Conservation (phyloP, 2,888 invertebrate species). For the Drosophila anomelani region DNA sequence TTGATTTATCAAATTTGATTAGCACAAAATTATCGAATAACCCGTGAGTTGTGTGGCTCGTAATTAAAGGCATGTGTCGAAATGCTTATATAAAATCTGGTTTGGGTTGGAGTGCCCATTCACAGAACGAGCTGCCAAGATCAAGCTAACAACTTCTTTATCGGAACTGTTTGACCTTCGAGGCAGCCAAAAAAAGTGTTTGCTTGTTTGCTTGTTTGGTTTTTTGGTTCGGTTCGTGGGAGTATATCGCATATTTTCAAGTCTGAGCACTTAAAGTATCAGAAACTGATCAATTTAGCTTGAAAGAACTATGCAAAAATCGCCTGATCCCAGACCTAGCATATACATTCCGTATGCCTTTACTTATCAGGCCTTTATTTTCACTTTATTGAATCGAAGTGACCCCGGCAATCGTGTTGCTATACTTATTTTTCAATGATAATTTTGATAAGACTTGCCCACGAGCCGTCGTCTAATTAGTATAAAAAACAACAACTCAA, state of each 20-base stretch:
- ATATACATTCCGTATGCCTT: conserved; percentile 17
- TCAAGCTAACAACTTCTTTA: conserved; percentile 11
- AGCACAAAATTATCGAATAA: conserved; percentile 52
- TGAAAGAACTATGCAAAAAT: conserved; percentile 29
- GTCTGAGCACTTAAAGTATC: conserved; percentile 34
- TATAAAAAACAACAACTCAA: conserved; percentile 29
- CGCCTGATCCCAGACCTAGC: conserved; percentile 28
- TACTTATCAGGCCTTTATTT: conserved; percentile 36
- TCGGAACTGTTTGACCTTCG: conserved; percentile 23
- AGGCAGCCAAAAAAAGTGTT: conserved; percentile 5
- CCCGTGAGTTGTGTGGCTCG: conserved; percentile 20
- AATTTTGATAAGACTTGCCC: conserved; percentile 60
- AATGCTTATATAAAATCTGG: conserved; percentile 21
- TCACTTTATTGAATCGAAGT: conserved; percentile 39
- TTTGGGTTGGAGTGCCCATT: conserved; percentile 7
- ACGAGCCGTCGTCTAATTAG: conserved; percentile 53
- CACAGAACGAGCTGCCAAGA: conserved; percentile 4
- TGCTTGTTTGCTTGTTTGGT: conserved; percentile 1
- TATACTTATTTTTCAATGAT: conserved; percentile 51
- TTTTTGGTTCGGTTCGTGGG: conserved; percentile 15
- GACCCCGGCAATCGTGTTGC: conserved; percentile 51
- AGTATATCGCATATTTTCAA: conserved; percentile 43
- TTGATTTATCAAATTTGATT: conserved; percentile 53
- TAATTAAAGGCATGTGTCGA: conserved; percentile 48
- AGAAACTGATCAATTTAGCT: conserved; percentile 38